A percentile compares a stretch with the other conserved stretches of the same genome.
Evolutionary conservation across 2,888 invertebrate genomes (phyloP).

Genomic region (Phortica okadai): DNA sequence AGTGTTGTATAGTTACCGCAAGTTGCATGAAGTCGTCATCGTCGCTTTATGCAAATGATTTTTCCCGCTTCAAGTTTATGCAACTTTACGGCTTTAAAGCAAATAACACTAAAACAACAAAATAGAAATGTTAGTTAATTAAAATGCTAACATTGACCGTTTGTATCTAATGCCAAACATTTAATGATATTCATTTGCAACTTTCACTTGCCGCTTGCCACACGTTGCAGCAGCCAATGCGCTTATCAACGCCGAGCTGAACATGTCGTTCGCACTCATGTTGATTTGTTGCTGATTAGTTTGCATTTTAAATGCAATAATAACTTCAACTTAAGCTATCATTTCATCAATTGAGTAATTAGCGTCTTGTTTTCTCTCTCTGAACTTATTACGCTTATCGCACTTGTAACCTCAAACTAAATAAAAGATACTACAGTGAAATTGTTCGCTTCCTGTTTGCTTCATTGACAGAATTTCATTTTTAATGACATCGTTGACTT

Average conservation of each 20-base stretch:
- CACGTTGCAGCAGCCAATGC: background rate
- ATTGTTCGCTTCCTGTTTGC: too few relatives aligned
- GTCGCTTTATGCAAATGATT: conserved; percentile 9
- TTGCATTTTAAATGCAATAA: background rate
- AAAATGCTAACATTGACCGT: background rate
- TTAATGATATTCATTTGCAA: background rate
- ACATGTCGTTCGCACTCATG: background rate
- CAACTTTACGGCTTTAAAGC: background rate
- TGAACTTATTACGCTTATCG: too few relatives aligned
- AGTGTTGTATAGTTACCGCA: too few relatives aligned
- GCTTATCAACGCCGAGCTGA: background rate
- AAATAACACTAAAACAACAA: background rate
- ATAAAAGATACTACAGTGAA: too few relatives aligned
- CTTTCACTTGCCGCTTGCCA: background rate
- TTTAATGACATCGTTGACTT: background rate
- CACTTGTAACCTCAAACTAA: too few relatives aligned
- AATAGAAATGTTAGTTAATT: background rate
- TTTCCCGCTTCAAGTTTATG: background rate
- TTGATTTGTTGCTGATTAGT: background rate
- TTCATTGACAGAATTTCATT: too few relatives aligned
- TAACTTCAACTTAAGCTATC: background rate
- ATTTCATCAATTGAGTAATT: background rate
- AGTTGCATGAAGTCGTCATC: too few relatives aligned
- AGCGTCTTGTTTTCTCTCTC: too few relatives aligned
- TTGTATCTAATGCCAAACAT: too few relatives aligned